Percentiles rank a stretch among this genome's conserved stretches.
phyloP scores from a whole-genome alignment of 2,888 invertebrate species.

The Axea sp. region DNA sequence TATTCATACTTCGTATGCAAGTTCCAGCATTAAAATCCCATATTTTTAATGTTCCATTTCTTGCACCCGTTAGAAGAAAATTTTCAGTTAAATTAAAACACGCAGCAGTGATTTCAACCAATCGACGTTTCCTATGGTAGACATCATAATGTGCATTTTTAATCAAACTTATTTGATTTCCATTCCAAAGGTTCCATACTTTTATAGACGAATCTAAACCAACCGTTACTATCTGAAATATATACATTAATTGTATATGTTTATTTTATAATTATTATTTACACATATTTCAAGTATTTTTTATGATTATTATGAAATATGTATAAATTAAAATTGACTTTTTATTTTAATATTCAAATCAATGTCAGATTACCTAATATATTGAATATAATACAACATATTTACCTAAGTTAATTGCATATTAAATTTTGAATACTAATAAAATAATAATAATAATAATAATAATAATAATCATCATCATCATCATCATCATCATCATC shows the following conservation, averaged over 20 bases:
- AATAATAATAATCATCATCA: no score
- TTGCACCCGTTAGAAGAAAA: conserved; percentile 88
- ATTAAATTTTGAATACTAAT: no score
- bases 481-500: no score
- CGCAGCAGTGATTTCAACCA: conserved; percentile 88
- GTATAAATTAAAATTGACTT: no score
- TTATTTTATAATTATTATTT: no score
- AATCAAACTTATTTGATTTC: conserved; percentile 85
- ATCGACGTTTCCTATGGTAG: conserved; percentile 84
- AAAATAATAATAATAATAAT: no score
- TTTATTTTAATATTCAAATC: no score
- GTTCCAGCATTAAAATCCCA: conserved; percentile 93
- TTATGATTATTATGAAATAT: no score
- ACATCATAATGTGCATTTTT: conserved; percentile 85
- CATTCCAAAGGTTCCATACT: conserved; percentile 89
- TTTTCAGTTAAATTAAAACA: conserved; percentile 88
- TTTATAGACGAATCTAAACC: conserved; percentile 90
- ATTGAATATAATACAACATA: no score
- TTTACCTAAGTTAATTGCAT: no score
- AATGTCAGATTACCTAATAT: no score
- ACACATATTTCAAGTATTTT: no score
- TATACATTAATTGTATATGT: not conserved
- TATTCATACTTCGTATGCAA: conserved; percentile 85
- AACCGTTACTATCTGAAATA: conserved; percentile 84
- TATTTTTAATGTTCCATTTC: conserved; percentile 88